A percentile compares a stretch with the other conserved stretches of the same genome.
Evolutionary conservation across 2,113 vertebrate species (phyloP).

Genomic region (Podarcis cretensis): DNA sequence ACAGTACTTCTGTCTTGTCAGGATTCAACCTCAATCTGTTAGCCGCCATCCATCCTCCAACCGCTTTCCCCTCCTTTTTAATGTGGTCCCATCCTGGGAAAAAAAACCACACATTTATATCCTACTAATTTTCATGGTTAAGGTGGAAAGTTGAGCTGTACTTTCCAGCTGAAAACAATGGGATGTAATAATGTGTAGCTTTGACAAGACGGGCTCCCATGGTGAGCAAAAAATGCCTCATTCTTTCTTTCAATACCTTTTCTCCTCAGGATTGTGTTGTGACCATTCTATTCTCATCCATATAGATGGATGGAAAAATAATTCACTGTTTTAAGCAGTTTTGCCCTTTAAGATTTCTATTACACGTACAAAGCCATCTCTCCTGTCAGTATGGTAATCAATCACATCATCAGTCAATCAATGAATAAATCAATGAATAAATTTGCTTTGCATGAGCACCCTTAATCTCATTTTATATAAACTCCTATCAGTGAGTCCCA

Average conservation of each 20-base stretch:
- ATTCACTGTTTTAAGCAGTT: background rate
- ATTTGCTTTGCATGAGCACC: slow-evolving; percentile 48
- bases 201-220: background rate
- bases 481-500: slow-evolving; percentile 7
- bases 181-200: background rate
- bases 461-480: slow-evolving; percentile 48
- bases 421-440: slow-evolving; percentile 46
- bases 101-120: background rate
- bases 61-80: no score
- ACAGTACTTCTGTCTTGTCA: no score
- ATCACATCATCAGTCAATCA: slow-evolving; percentile 55
- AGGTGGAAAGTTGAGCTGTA: background rate
- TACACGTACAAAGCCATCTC: slow-evolving; percentile 43
- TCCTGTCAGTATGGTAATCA: slow-evolving; percentile 53
- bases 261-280: background rate
- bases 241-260: background rate
- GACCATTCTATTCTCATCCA: background rate
- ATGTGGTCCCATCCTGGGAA: no score
- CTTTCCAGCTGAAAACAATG: background rate
- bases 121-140: background rate
- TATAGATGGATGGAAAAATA: background rate
- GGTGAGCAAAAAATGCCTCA: background rate
- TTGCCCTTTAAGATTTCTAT: slow-evolving; percentile 50
- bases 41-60: no score
- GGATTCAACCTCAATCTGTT: no score